These are phyloP conservation scores for Cantharis lateralis DNA, from an alignment of 2,888 invertebrate genomes.

Conservation along the genomic window DNA sequence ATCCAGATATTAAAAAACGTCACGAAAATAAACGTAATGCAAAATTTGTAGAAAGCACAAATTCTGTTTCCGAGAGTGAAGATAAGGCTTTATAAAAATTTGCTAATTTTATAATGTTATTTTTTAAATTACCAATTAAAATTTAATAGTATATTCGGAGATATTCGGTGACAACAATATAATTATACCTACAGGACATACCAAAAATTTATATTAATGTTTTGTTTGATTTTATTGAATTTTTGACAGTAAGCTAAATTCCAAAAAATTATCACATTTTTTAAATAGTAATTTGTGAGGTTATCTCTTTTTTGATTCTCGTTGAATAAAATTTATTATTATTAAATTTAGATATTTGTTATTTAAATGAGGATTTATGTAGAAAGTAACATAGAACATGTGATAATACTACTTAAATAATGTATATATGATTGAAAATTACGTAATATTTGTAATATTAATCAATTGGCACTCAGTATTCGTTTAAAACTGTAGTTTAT, in stretches of 20 bases:
- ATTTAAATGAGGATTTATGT: not conserved
- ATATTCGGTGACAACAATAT: not conserved
- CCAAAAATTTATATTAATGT: not conserved
- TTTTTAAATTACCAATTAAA: not conserved
- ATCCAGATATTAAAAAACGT: conserved; percentile 14
- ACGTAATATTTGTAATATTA: not conserved
- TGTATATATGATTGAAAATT: not conserved
- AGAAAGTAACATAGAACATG: not conserved
- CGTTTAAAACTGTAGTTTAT: not conserved
- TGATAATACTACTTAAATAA: not conserved
- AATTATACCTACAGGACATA: not conserved
- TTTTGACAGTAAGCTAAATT: not conserved
- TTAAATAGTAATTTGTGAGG: not conserved
- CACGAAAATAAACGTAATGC: conserved; percentile 8
- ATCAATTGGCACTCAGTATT: not conserved
- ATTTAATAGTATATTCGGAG: not conserved
- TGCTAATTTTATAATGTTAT: not conserved
- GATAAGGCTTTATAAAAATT: conserved; percentile 4
- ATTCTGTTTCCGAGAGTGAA: conserved; percentile 5
- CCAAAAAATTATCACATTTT: not conserved
- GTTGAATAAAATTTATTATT: not conserved
- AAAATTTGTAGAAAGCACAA: conserved; percentile 13
- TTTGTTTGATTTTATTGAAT: not conserved
- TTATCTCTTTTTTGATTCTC: not conserved
- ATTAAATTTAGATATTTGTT: not conserved